Evolutionary conservation across 2,888 invertebrate species (phyloP).

Genomic region (Empis livida): DNA sequence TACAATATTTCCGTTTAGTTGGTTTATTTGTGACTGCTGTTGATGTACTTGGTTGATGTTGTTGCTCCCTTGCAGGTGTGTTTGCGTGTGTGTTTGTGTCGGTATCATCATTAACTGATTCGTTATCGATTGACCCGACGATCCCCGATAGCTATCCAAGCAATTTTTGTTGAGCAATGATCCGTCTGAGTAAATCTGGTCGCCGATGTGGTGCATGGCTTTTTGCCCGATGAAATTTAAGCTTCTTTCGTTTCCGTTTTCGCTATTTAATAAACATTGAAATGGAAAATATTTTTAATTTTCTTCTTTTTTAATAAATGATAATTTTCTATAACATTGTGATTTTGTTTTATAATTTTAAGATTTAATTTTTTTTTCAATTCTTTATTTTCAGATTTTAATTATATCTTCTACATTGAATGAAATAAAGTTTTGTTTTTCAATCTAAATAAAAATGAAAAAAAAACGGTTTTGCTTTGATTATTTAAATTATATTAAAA

Average conservation of each 20-base stretch:
- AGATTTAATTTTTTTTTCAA: neutral
- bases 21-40: slow-evolving; percentile 15
- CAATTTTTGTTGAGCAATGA: slow-evolving; percentile 37
- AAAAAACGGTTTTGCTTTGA: too few relatives aligned
- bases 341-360: neutral
- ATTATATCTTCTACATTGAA: too few relatives aligned
- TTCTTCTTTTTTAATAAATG: neutral
- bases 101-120: slow-evolving; percentile 45
- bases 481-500: too few relatives aligned
- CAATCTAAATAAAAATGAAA: too few relatives aligned
- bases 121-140: slow-evolving; percentile 37
- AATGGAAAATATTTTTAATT: slow-evolving; percentile 1
- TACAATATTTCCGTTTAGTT: slow-evolving; percentile 20
- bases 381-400: neutral
- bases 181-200: slow-evolving; percentile 36
- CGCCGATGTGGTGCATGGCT: slow-evolving; percentile 63
- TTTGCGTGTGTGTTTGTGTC: slow-evolving; percentile 42
- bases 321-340: too few relatives aligned
- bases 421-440: too few relatives aligned
- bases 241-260: slow-evolving; percentile 37
- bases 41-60: slow-evolving; percentile 20
- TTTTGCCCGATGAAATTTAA: slow-evolving; percentile 78
- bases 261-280: slow-evolving; percentile 16
- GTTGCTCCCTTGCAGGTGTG: slow-evolving; percentile 34
- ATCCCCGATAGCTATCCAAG: slow-evolving; percentile 39